Conservation (phyloP, 2,888 invertebrate genomes). For the Boloria selene region DNA sequence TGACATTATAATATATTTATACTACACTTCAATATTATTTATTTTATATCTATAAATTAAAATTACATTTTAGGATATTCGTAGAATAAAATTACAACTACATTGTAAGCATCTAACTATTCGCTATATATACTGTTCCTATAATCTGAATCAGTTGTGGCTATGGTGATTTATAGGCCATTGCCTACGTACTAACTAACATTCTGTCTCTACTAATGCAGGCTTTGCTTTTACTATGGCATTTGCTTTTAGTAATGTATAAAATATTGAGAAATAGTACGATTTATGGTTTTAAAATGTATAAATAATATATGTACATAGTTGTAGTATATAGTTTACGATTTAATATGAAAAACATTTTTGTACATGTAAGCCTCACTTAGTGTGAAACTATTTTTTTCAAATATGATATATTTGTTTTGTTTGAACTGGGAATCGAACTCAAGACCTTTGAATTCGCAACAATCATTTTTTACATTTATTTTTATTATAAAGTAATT, state of each 20-base stretch:
- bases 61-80: not conserved
- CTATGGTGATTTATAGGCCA: conserved; percentile 73
- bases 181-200: conserved; percentile 55
- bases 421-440: not conserved
- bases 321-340: too few species aligned
- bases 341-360: too few species aligned
- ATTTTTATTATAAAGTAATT: too few species aligned
- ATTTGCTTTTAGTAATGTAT: conserved; percentile 10
- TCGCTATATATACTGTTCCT: conserved; percentile 49
- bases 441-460: too few species aligned
- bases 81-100: conserved; percentile 9
- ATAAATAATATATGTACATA: not conserved
- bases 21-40: too few species aligned
- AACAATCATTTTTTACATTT: too few species aligned
- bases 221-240: conserved; percentile 19
- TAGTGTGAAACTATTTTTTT: too few species aligned
- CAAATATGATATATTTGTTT: not conserved
- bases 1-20: too few species aligned
- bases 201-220: conserved; percentile 65
- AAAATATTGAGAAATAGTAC: not conserved
- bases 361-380: too few species aligned
- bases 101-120: conserved; percentile 37
- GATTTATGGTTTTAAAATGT: not conserved
- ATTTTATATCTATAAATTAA: too few species aligned
- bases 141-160: conserved; percentile 77